Evolutionary conservation across 2,888 invertebrate genomes (phyloP), one percentile per base, ranked within the genome.

Genomic region (Ligdia adustata): DNA sequence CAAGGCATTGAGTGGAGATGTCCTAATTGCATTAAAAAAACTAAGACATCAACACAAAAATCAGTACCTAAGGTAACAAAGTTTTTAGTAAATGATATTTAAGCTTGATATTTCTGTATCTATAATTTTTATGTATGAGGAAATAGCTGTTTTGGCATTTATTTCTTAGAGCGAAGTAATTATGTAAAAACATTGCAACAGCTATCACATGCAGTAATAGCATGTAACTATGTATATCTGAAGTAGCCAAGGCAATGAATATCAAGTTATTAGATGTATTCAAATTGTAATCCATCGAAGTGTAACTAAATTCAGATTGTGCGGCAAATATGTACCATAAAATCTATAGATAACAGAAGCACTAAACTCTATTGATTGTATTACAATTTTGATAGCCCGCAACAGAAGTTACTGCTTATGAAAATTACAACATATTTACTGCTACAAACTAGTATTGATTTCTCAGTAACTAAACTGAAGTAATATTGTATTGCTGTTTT

Each of bases 1-100:
- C 93, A 95, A 60, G 95, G 96, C 4, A 93, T 94, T 54, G 96
- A 97, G 72, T 98, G 98, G 98, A 93, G 95, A 51, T 98, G 98
- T 78, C 95, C 97, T 0, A 95, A 95, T 71, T 98, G 97, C 79
- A 81, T 91, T 9, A 94, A 93, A 74, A 93, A 93, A 57, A 69
- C 75, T n/a, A 87, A 86, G 57, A 45, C 26, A 2, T 22, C 63
- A 13, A 59, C 70, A 14, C 52, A 71, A 12, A 87, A 81, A 63
- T 62, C 57, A 31, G 29, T 55, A 4, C 61, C 55, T 40, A 82
- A 81, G 72, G 82, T 79, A 64, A n/a, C n/a, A n/a, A n/a, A n/a
- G n/a, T n/a, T n/a, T n/a, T n/a, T n/a, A n/a, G n/a, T n/a, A n/a
- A n/a, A n/a, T n/a, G n/a, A n/a, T n/a, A n/a, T n/a, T n/a, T n/a